Evolutionary conservation across 2,888 invertebrate genomes (phyloP).

Genomic region (Hedya salicella): DNA sequence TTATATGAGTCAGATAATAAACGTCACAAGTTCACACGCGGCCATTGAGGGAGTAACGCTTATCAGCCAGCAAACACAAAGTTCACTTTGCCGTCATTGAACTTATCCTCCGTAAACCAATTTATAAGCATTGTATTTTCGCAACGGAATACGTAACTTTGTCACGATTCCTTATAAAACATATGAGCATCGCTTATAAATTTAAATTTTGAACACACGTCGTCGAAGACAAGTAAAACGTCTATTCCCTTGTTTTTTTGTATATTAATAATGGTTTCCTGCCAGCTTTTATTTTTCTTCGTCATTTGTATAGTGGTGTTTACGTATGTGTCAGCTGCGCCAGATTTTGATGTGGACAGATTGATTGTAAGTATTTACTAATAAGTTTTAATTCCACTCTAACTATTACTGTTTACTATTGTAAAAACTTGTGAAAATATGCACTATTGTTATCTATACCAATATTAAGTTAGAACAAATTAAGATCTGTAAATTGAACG

Average conservation of each 20-base stretch:
- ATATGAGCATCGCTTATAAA: conserved; percentile 17
- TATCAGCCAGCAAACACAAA: conserved; percentile 4
- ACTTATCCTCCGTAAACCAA: not conserved
- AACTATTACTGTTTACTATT: too few relatives aligned
- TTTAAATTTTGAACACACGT: conserved; percentile 12
- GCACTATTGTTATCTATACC: too few relatives aligned
- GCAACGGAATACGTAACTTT: not conserved
- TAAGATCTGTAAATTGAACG: too few relatives aligned
- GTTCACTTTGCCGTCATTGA: conserved; percentile 17
- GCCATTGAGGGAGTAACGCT: conserved; percentile 25
- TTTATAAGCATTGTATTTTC: not conserved
- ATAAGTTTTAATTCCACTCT: not conserved
- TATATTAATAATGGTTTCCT: conserved; percentile 26
- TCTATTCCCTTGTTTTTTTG: conserved; percentile 1
- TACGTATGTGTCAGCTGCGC: conserved; percentile 20
- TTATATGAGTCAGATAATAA: conserved; percentile 12
- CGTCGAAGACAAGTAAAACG: not conserved
- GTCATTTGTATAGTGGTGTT: conserved; percentile 6
- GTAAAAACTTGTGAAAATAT: too few relatives aligned
- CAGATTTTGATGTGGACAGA: conserved; percentile 32
- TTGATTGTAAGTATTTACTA: conserved; percentile 27
- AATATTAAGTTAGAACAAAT: too few relatives aligned
- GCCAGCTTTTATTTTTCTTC: conserved; percentile 15
- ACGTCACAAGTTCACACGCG: conserved; percentile 24
- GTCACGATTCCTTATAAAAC: conserved; percentile 24